Conservation (phyloP, 2,797 vertebrate species). For the Rhabdophis nuchalis region DNA sequence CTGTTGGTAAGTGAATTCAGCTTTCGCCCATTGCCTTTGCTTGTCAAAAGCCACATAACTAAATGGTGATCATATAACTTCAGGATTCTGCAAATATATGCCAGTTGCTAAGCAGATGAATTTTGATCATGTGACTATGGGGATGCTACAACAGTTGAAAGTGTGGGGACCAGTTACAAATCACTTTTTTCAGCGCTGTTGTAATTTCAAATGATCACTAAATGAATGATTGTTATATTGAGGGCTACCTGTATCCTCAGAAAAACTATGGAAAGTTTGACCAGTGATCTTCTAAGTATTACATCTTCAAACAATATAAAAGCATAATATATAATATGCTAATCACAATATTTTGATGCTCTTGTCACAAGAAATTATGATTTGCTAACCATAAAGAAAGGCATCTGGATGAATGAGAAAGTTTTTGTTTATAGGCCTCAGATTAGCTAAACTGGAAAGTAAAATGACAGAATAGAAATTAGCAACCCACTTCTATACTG, state of each 20-base stretch:
- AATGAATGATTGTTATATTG: neutral
- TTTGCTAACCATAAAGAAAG: neutral
- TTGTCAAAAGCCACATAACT: neutral
- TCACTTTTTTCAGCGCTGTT: no score
- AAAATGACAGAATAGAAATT: neutral
- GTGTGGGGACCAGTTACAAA: neutral
- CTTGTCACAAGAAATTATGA: neutral
- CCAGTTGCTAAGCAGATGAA: neutral
- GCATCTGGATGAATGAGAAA: neutral
- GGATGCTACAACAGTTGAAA: neutral
- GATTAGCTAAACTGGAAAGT: neutral
- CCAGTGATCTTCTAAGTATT: neutral
- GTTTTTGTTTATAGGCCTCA: neutral
- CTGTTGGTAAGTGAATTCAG: neutral
- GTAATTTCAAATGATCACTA: neutral
- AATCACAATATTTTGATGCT: neutral
- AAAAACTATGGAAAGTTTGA: conserved; percentile 41
- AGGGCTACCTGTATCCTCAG: neutral
- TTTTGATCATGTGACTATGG: neutral
- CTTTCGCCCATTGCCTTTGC: neutral
- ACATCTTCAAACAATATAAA: neutral
- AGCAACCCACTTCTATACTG: neutral
- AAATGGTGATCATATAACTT: neutral
- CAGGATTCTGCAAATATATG: neutral
- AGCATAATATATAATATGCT: neutral